These are phyloP conservation scores for Hetaerina titia DNA, from an alignment of 2,888 invertebrate genomes.

Conservation along the genomic window DNA sequence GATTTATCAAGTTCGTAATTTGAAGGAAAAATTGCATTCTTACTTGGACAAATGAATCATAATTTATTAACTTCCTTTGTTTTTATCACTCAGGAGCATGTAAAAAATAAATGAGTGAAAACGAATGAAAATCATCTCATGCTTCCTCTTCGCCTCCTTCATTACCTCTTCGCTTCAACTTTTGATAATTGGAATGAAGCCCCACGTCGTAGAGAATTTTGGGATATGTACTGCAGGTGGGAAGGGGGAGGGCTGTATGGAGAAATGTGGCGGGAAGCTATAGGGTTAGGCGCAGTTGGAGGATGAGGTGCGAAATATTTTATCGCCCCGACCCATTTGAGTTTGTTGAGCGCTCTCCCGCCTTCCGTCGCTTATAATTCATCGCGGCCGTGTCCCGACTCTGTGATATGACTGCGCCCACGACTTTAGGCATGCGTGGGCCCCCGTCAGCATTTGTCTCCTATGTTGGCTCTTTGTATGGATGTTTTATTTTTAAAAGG, in stretches of 20 bases:
- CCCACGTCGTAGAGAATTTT: neutral
- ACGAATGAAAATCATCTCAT: too few relatives aligned
- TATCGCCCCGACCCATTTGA: neutral
- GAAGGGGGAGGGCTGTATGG: neutral
- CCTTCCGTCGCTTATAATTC: conserved; percentile 21
- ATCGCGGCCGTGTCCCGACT: neutral
- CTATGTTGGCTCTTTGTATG: neutral
- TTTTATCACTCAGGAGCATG: too few relatives aligned
- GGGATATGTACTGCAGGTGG: neutral
- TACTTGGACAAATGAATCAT: too few relatives aligned
- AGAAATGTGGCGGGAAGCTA: neutral
- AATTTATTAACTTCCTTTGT: too few relatives aligned
- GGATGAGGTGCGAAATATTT: conserved; percentile 29
- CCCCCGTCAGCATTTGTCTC: neutral
- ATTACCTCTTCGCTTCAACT: neutral
- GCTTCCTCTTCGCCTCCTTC: neutral
- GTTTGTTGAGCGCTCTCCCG: neutral
- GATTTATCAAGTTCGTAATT: too few relatives aligned
- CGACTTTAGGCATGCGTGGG: neutral
- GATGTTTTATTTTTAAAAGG: neutral
- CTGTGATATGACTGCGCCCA: neutral
- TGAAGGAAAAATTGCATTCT: too few relatives aligned
- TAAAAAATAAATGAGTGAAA: too few relatives aligned
- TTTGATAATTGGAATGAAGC: neutral
- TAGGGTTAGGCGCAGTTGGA: neutral